phyloP scores from a whole-genome alignment of 2,888 invertebrate species.

The Apocheima hispidaria region DNA sequence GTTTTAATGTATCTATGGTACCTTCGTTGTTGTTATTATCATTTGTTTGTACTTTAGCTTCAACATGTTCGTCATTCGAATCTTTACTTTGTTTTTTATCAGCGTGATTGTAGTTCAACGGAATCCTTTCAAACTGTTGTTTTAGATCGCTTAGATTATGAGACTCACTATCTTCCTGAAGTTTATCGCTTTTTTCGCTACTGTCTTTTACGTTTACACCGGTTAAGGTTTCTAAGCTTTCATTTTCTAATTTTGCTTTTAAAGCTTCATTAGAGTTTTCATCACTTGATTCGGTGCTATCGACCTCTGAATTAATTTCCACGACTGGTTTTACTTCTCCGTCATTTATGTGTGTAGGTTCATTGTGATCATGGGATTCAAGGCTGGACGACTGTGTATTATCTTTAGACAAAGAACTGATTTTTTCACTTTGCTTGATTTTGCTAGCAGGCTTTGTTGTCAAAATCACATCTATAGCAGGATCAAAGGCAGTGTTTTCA shows the following conservation, averaged over 20 bases:
- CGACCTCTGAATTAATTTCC: slow-evolving; percentile 68
- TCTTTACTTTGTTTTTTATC: slow-evolving; percentile 11
- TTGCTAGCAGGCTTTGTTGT: slow-evolving; percentile 40
- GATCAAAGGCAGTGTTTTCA: slow-evolving; percentile 45
- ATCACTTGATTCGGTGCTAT: slow-evolving; percentile 56
- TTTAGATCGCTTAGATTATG: slow-evolving; percentile 63
- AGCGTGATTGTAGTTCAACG: slow-evolving; percentile 74
- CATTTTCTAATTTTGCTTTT: slow-evolving; percentile 49
- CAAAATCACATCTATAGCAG: slow-evolving; percentile 43
- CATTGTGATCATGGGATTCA: slow-evolving; percentile 49
- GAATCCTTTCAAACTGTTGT: slow-evolving; percentile 80
- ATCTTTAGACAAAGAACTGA: slow-evolving; percentile 42
- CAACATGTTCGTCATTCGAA: slow-evolving; percentile 46
- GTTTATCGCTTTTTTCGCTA: slow-evolving; percentile 52
- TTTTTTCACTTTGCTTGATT: slow-evolving; percentile 38
- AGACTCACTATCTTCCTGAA: slow-evolving; percentile 43
- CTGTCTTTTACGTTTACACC: slow-evolving; percentile 50
- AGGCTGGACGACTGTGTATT: slow-evolving; percentile 41
- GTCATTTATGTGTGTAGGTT: slow-evolving; percentile 64
- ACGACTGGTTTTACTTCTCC: slow-evolving; percentile 77
- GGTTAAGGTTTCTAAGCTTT: slow-evolving; percentile 59
- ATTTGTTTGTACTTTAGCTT: slow-evolving; percentile 40
- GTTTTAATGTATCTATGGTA: slow-evolving; percentile 60
- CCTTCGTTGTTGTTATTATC: slow-evolving; percentile 55
- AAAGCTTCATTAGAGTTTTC: slow-evolving; percentile 49